A percentile compares a stretch with the other conserved stretches of the same genome.
These are phyloP conservation scores for Aphis gossypii DNA, from an alignment of 1,140 invertebrate species.

Conservation along the genomic window DNA sequence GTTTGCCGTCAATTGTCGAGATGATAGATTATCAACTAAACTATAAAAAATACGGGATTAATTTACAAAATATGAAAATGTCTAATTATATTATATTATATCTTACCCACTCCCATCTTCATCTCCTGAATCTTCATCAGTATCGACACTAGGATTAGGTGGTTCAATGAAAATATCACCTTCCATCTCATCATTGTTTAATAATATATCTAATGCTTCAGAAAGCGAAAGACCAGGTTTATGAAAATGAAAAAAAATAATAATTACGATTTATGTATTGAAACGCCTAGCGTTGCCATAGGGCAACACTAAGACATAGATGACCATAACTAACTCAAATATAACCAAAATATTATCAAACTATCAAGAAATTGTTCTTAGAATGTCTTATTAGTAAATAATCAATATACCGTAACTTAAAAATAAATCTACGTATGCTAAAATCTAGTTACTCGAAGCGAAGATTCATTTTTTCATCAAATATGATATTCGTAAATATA, in stretches of 20 bases:
- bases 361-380: neutral
- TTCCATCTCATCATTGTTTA: neutral
- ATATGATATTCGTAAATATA: neutral
- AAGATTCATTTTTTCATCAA: neutral
- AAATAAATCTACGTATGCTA: neutral
- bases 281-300: conserved; percentile 3
- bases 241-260: neutral
- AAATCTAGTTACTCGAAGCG: neutral
- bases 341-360: neutral
- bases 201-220: neutral
- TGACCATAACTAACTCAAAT: neutral
- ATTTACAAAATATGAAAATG: neutral
- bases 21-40: conserved; percentile 16
- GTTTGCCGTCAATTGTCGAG: neutral
- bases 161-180: neutral
- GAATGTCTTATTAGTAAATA: neutral
- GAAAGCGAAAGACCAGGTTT: neutral
- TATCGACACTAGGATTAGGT: neutral
- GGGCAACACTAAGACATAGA: neutral
- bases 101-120: conserved; percentile 23
- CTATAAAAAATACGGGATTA: neutral
- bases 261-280: neutral
- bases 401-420: neutral
- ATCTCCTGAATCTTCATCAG: neutral
- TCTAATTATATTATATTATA: neutral